Evolutionary conservation across 2,797 vertebrate species (phyloP).

Genomic region (Peromyscus melanophrys): DNA sequence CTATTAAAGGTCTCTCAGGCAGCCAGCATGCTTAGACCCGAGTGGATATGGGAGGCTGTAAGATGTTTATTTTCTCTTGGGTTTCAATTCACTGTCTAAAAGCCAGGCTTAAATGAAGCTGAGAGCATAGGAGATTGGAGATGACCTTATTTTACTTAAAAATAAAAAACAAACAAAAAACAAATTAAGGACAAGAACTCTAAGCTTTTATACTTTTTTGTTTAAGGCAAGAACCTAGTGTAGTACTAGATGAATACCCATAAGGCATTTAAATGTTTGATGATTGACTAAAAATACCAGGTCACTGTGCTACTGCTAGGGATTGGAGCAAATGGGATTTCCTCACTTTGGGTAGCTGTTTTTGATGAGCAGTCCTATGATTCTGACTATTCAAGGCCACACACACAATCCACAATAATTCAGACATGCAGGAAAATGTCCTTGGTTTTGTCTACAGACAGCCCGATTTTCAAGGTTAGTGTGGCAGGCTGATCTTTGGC

Average conservation of each 20-base stretch:
- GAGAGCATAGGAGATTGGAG: background rate
- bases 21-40: background rate
- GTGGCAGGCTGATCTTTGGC: background rate
- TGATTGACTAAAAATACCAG: slow-evolving; percentile 1
- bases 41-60: background rate
- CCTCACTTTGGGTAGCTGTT: background rate
- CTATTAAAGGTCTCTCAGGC: slow-evolving; percentile 59
- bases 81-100: slow-evolving; percentile 32
- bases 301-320: background rate
- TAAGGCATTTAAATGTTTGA: slow-evolving; percentile 54
- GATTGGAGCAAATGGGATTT: background rate
- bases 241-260: background rate
- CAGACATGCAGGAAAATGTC: background rate
- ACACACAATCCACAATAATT: background rate
- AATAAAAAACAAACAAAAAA: background rate
- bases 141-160: slow-evolving; percentile 5
- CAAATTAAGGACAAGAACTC: slow-evolving; percentile 7
- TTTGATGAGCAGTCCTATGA: rapidly evolving
- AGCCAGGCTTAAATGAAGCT: background rate
- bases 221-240: slow-evolving; percentile 32
- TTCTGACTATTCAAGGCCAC: background rate
- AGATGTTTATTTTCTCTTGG: background rate
- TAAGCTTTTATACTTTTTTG: slow-evolving; percentile 8
- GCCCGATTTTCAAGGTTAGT: background rate
- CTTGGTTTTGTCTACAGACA: background rate